phyloP scores from a whole-genome alignment of 2,888 invertebrate species.

The Sicus ferrugineus region DNA sequence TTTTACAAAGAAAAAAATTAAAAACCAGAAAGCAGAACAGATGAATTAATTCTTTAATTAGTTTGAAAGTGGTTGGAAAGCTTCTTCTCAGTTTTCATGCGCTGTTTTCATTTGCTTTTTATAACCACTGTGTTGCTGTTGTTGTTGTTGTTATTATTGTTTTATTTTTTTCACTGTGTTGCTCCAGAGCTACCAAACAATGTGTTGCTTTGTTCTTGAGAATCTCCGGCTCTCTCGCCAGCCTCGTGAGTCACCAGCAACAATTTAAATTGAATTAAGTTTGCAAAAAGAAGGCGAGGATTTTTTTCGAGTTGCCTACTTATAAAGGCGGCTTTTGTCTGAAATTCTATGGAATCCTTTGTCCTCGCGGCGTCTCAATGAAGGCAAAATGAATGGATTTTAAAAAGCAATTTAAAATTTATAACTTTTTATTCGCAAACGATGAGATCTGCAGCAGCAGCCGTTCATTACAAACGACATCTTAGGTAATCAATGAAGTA shows the following conservation, averaged over 20 bases:
- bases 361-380: background rate
- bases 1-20: background rate
- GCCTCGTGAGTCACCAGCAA: background rate
- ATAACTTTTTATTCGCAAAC: too few relatives aligned
- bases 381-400: background rate
- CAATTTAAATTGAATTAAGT: background rate
- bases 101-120: background rate
- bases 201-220: background rate
- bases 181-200: background rate
- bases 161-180: background rate
- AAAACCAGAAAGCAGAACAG: background rate
- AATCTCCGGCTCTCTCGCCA: too few relatives aligned
- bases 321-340: background rate
- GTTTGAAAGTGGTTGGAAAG: background rate
- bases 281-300: background rate
- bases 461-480: too few relatives aligned
- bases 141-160: background rate
- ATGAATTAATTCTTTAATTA: slow-evolving; percentile 10
- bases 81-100: background rate
- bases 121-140: background rate
- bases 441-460: too few relatives aligned
- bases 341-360: background rate
- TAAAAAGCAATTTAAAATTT: background rate
- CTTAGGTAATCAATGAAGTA: too few relatives aligned
- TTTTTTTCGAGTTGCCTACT: background rate